Percentiles rank a stretch among this genome's conserved stretches.
Conservation (phyloP, 2,797 vertebrate genomes). For the Alauda arvensis region DNA sequence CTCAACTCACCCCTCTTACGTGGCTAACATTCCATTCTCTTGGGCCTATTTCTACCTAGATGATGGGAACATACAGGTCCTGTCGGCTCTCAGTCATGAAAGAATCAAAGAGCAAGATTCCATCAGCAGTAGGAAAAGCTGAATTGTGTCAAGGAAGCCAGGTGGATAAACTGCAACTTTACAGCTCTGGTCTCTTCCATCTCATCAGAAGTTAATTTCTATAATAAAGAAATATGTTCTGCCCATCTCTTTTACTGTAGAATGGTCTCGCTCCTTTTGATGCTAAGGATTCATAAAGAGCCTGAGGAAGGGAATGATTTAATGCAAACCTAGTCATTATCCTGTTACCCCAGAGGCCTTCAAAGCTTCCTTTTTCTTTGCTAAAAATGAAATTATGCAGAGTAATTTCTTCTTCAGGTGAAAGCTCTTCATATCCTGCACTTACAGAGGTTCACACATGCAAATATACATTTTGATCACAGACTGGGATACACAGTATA, state of each 20-base stretch:
- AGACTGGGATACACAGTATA: neutral
- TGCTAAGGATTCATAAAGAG: conserved; percentile 16
- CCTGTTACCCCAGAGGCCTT: neutral
- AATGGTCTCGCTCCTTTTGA: conserved; percentile 41
- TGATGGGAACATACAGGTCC: neutral
- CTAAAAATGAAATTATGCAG: conserved; percentile 23
- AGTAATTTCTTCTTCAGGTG: conserved; percentile 34
- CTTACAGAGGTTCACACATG: conserved; percentile 23
- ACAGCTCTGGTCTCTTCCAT: conserved; percentile 4
- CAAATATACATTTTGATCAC: conserved; percentile 46
- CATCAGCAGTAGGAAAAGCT: neutral
- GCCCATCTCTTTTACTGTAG: neutral
- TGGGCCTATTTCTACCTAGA: neutral
- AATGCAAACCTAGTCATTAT: neutral
- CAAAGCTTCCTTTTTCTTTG: conserved; percentile 13
- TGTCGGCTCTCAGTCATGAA: neutral
- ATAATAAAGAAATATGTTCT: neutral
- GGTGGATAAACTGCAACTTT: neutral
- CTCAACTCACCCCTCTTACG: neutral
- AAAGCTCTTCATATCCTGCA: conserved; percentile 45
- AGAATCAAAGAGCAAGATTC: conserved; percentile 21
- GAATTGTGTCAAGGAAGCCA: neutral
- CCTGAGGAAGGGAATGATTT: neutral
- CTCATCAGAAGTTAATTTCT: neutral
- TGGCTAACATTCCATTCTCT: neutral